phyloP scores from a whole-genome alignment of 2,888 invertebrate genomes.

The Xiphydria camelus region DNA sequence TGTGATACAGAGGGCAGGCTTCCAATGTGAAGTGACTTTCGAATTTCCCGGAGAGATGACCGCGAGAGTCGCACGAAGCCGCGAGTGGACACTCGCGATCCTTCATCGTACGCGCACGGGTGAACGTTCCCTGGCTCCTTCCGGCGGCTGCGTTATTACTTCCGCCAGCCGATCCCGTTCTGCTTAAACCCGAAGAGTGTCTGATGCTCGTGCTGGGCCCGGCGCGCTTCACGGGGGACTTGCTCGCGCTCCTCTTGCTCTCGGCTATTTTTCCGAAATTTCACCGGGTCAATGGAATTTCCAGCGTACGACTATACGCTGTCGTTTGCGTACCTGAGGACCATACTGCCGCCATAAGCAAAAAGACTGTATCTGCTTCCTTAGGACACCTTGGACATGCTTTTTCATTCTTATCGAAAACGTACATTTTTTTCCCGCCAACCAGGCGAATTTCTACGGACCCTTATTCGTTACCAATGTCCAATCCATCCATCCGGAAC shows the following conservation, averaged over 20 bases:
- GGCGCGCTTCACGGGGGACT: constrained; percentile 69
- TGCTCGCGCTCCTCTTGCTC: constrained; percentile 61
- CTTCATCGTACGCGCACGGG: constrained; percentile 53
- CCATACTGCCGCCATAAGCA: constrained; percentile 37
- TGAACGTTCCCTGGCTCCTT: constrained; percentile 37
- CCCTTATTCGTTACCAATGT: constrained; percentile 20
- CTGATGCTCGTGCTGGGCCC: constrained; percentile 54
- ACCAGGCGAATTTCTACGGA: constrained; percentile 24
- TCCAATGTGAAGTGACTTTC: constrained; percentile 86
- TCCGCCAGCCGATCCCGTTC: constrained; percentile 33
- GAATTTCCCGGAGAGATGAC: constrained; percentile 82
- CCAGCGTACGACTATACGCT: constrained; percentile 33
- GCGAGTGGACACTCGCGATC: constrained; percentile 83
- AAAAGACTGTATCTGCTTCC: constrained; percentile 38
- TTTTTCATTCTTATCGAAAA: constrained; percentile 16
- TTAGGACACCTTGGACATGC: constrained; percentile 33
- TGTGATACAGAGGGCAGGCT: constrained; percentile 91
- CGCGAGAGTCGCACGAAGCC: constrained; percentile 82
- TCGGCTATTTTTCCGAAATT: constrained; percentile 44
- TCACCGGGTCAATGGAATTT: constrained; percentile 35
- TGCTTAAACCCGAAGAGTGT: constrained; percentile 44
- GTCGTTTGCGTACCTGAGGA: constrained; percentile 35
- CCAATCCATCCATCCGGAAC: constrained; percentile 33
- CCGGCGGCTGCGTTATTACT: constrained; percentile 26
- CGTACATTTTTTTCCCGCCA: constrained; percentile 18